Evolutionary conservation across 1,140 invertebrate genomes (phyloP), one percentile per base, ranked within the genome.

Genomic region (Cataglyphis hispanica): DNA sequence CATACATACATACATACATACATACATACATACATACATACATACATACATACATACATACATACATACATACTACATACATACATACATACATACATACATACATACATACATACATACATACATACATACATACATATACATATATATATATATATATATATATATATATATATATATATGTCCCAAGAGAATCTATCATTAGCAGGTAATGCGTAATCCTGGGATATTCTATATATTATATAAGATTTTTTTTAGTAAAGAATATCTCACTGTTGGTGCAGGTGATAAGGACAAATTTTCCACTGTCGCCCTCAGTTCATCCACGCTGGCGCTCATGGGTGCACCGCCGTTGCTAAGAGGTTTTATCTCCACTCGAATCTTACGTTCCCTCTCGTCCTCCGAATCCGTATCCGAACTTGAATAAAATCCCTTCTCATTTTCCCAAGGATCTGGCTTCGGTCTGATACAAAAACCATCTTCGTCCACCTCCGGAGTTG

Each of bases 301-400:
- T 94, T 98, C 98, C 64, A 99, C 98, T 22, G 98, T 99, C 19
- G 98, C 98, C 91, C 98, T 96, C 1, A 99, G 95, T 94, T 99
- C 98, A 95, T 99, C 98, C 8, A 99, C 98, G 94, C 98, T 99
- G 16, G 98, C 98, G 89, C 98, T 98, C 95, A 98, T 98, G 31
- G 97, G 98, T 87, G 97, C 97, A 72, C 97, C 96, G 56, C 98
- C 98, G 95, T 98, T 98, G 93, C 97, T 98, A 6, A 99, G 95
- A 5, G 99, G 99, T 95, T 99, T 99, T 85, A 99, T 99, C 96
- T 99, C 98, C 19, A 99, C 98, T 94, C 98, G 98, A 16, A 99
- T 98, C 94, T 98, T 98, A 84, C 97, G 96, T 91, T 98, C 97
- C 80, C 96, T 96, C 92, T 99, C 98, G 91, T 98, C 98, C 86